Evolutionary conservation across 1,140 invertebrate genomes (phyloP), one percentile per base, ranked within the genome.

Genomic region (Acromyrmex heyeri): DNA sequence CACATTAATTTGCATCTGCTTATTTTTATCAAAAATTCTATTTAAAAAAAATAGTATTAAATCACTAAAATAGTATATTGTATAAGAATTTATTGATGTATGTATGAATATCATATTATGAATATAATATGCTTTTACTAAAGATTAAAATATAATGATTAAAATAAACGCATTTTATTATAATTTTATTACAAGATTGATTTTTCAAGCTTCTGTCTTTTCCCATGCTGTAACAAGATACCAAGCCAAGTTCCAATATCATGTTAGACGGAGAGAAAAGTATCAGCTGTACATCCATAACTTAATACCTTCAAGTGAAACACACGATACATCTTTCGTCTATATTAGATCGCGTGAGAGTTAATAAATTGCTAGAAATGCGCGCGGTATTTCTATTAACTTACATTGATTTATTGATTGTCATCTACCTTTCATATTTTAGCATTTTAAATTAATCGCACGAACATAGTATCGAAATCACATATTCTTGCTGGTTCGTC

Each of bases 351-450:
- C 64, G 64, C n/a, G 10, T 44, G 64, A 69, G 65, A 69, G 65
- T 6, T 34, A 16, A 21, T 10, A 69, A 69, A 69, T 69, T 69
- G 65, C 12, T 69, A 69, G 65, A 69, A 69, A 69, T 69, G 65
- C 38, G 18, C n/a, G 38, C 21, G 38, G 38, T n/a, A 50, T 69
- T 50, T 69, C 38, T 69, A 69, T 69, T 69, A 69, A 69, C 65
- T 67, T 44, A 69, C 65, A 12, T 69, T 48, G 21, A 34, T 69
- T 27, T 50, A 50, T 50, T 24, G 38, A 69, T 44, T 69, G 38
- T 69, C 65, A 69, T 69, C 65, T 50, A 69, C 65, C 38, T 69
- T 69, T 69, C 65, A 69, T 24, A 24, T 14, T 24, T 38, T 69
- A 24, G 38, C 38, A 69, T 50, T 69, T 69, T 14, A 18, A 24